phyloP scores from a whole-genome alignment of 2,113 vertebrate genomes.

The Centropus unirufus region DNA sequence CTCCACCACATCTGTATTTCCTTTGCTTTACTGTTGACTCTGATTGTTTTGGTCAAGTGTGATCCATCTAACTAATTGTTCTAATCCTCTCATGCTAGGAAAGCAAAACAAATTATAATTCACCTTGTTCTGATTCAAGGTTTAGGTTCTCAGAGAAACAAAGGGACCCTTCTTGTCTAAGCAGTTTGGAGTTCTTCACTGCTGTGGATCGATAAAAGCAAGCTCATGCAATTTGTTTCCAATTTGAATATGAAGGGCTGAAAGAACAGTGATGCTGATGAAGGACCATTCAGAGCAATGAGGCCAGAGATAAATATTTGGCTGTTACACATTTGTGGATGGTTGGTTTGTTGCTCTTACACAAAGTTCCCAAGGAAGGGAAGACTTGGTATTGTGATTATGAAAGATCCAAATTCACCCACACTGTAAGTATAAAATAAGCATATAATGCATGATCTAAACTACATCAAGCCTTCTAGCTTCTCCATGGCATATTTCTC shows the following conservation, averaged over 20 bases:
- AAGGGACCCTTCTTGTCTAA: neutral
- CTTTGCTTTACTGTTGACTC: neutral
- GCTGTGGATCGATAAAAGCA: neutral
- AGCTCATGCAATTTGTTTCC: neutral
- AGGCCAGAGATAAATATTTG: neutral
- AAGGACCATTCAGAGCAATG: neutral
- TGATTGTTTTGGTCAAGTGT: neutral
- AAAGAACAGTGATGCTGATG: neutral
- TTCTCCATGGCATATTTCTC: neutral
- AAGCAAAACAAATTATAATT: neutral
- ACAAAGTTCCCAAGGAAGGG: neutral
- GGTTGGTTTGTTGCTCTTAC: neutral
- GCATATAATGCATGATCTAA: neutral
- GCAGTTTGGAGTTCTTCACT: neutral
- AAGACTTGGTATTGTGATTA: neutral
- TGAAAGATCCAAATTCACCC: neutral
- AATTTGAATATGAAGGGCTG: accelerated
- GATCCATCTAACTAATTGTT: neutral
- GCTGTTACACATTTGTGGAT: neutral
- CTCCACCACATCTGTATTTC: neutral
- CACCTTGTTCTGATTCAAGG: neutral
- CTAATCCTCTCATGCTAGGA: neutral
- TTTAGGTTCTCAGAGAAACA: neutral
- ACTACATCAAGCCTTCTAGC: neutral
- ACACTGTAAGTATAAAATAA: neutral